Evolutionary conservation across 2,888 invertebrate genomes (phyloP), one percentile per base, ranked within the genome.

Genomic region (Bellardia bayeri): DNA sequence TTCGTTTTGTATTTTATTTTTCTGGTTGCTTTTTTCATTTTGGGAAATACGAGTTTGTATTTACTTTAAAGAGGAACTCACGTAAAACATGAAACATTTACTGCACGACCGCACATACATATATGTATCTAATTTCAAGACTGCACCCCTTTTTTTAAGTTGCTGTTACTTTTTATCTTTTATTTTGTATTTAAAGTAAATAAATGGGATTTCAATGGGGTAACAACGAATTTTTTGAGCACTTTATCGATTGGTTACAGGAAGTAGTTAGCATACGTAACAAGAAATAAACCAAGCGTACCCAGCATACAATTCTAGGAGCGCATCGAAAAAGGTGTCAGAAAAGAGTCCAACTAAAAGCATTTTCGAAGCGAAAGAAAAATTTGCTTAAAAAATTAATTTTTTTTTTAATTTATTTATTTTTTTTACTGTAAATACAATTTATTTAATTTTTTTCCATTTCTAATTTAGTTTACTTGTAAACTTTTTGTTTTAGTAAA

Each of bases 31-130:
- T 8, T 56, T 61, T 66, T 66, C 2, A 33, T 54, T 30, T 79
- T 49, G 5, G 16, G n/a, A 49, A 68, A 69, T 23, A 56, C 76
- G 56, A 76, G 82, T 58, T 56, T 23, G 56, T 81, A 74, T 69
- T 82, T 83, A 45, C 16, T 78, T 72, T 79, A 51, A 23, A 51
- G 75, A 63, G 75, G 75, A 69, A 69, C 64, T 85, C 85, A 85
- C 80, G 82, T 85, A 85, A 68, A 87, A 85, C 82, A 87, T 79
- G 85, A 82, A 87, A 76, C 82, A 87, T 87, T 87, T 79, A 78
- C 68, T 85, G 85, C 87, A 87, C 87, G 87, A 87, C 87, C 83
- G 81, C 74, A 83, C 81, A 87, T 81, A 84, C n/a, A n/a, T n/a
- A n/a, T n/a, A n/a, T n/a, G n/a, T 83, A 83, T 23, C 23, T 23